phyloP scores from a whole-genome alignment of 2,888 invertebrate genomes.

The Mimachlamys varia region DNA sequence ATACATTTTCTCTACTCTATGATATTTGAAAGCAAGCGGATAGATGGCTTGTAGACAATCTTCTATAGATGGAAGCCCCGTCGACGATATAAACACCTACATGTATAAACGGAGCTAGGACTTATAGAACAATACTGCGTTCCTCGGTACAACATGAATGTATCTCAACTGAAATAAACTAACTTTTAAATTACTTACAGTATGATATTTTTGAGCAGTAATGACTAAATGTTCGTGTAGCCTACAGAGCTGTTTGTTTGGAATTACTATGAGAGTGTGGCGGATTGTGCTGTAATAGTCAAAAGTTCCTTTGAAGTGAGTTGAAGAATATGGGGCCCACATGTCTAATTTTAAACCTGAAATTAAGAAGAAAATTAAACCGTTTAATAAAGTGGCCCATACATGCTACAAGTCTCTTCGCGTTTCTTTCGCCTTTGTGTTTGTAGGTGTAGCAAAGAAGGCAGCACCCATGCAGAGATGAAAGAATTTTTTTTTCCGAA shows the following conservation, averaged over 20 bases:
- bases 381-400: conserved; percentile 13
- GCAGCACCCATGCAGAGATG: background rate
- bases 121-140: no score
- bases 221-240: background rate
- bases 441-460: background rate
- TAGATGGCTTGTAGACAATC: no score
- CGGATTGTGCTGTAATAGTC: background rate
- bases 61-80: no score
- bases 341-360: background rate
- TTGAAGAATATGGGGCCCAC: background rate
- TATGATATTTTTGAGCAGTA: background rate
- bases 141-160: no score
- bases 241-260: background rate
- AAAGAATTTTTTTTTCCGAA: background rate
- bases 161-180: background rate
- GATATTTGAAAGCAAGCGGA: no score
- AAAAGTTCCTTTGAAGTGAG: background rate
- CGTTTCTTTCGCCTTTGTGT: background rate
- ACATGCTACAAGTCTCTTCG: background rate
- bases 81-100: no score
- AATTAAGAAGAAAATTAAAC: conserved; percentile 15
- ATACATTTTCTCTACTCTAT: no score
- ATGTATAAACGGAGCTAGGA: no score
- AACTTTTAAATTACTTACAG: background rate
- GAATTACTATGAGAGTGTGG: background rate